phyloP scores from a whole-genome alignment of 2,113 vertebrate genomes.

The Sinocyclocheilus maitianheensis region DNA sequence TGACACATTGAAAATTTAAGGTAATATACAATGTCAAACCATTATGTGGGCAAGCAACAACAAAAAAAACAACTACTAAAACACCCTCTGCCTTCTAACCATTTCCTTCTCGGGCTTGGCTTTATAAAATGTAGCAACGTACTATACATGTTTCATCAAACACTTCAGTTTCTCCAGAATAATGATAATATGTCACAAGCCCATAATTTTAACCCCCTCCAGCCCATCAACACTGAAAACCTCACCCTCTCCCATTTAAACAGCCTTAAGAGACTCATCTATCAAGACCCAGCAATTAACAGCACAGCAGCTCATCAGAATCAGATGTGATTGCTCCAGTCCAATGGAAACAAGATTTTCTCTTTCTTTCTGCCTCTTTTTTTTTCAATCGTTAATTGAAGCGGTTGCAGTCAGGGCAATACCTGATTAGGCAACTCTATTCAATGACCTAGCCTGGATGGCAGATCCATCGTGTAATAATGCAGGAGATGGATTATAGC shows the following conservation, averaged over 20 bases:
- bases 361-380: conserved; percentile 48
- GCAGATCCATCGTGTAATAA: conserved; percentile 74
- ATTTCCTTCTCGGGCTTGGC: background rate
- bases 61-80: background rate
- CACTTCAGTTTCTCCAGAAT: background rate
- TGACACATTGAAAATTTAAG: background rate
- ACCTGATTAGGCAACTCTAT: conserved; percentile 73
- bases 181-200: background rate
- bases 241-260: conserved; percentile 17
- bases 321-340: conserved; percentile 47
- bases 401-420: conserved; percentile 49
- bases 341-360: conserved; percentile 55
- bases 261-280: conserved; percentile 30
- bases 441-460: conserved; percentile 60
- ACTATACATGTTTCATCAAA: background rate
- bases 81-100: background rate
- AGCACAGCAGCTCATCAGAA: conserved; percentile 37
- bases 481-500: conserved; percentile 63
- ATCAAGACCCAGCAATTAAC: conserved; percentile 46
- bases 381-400: conserved; percentile 61
- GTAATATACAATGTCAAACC: background rate
- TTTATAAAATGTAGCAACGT: background rate
- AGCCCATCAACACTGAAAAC: conserved; percentile 5
- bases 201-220: background rate
- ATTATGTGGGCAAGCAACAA: background rate